Base-by-base conservation (phyloP, 2,113 vertebrate genomes). In the Camarhynchus parvulus region DNA sequence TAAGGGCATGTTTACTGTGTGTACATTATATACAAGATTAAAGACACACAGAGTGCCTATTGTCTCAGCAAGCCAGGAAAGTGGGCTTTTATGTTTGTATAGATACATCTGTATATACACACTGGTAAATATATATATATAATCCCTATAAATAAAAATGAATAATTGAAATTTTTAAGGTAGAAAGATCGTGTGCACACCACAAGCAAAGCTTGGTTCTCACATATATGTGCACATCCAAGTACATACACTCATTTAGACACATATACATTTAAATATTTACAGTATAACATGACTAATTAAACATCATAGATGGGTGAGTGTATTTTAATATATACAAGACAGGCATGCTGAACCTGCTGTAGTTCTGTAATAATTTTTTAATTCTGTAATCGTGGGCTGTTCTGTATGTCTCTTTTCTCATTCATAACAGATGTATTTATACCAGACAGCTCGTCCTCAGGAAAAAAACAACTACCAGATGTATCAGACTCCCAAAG, bases 1-100 rank as follows among this genome's bases (percentile, higher is more conserved):
- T 92, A 58, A 90, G 86, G 58, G 64, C 59, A 35, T 58, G 61
- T 92, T 61, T 59, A 49, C 83, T 53, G 66, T 68, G 83, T 90
- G 41, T 76, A 81, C 35, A 66, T 86, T 50, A 79, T 64, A 76
- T 46, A 68, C 39, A 44, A 66, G 74, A 91, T 90, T 87, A 89
- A 82, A 76, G 58, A 78, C 53, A 89, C 11, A 15, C 61, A 55
- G 81, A 76, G 66, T 82, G 56, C 69, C 80, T 90, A 44, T 93
- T 96, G 94, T 92, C 83, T 95, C 94, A 87, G 86, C 88, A 87
- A 90, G 72, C 83, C 68, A 33, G 3, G 15, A 21, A 73, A 95
- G 52, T 78, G 80, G 58, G n/a, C 18, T 87, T 86, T 96, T 37
- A 79, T 84, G 14, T 67, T 76, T 67, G 37, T 74, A n/a, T 37